A percentile compares a stretch with the other conserved stretches of the same genome.
phyloP scores from a whole-genome alignment of 2,888 invertebrate genomes.

The Antheraea yamamai region DNA sequence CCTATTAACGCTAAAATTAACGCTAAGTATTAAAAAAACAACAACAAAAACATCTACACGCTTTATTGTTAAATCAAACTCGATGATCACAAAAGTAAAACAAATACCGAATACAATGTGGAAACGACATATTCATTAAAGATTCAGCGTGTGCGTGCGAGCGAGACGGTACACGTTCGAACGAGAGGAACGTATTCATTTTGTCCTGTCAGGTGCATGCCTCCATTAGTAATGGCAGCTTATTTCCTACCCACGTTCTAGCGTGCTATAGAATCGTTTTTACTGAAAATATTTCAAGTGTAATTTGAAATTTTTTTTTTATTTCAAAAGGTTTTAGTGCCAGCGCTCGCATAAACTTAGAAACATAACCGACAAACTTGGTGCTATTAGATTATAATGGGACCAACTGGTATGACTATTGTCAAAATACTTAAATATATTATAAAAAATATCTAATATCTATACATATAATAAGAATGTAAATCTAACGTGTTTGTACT shows the following conservation, averaged over 20 bases:
- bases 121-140: conserved; percentile 45
- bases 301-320: neutral
- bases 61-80: neutral
- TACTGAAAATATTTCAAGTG: neutral
- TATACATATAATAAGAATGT: too few relatives aligned
- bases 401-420: too few relatives aligned
- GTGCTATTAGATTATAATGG: too few relatives aligned
- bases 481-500: too few relatives aligned
- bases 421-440: too few relatives aligned
- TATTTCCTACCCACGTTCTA: conserved; percentile 14
- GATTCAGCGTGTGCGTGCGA: conserved; percentile 40
- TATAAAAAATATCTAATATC: too few relatives aligned
- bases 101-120: conserved; percentile 32
- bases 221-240: conserved; percentile 66
- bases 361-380: too few relatives aligned
- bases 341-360: too few relatives aligned
- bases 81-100: conserved; percentile 26
- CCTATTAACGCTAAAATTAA: too few relatives aligned
- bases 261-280: conserved; percentile 4
- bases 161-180: conserved; percentile 37
- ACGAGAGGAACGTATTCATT: conserved; percentile 58
- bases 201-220: conserved; percentile 67
- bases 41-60: neutral
- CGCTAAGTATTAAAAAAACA: too few relatives aligned
- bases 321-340: neutral